Base-by-base conservation (phyloP, 2,113 vertebrate species). In the Salvelinus fontinalis region DNA sequence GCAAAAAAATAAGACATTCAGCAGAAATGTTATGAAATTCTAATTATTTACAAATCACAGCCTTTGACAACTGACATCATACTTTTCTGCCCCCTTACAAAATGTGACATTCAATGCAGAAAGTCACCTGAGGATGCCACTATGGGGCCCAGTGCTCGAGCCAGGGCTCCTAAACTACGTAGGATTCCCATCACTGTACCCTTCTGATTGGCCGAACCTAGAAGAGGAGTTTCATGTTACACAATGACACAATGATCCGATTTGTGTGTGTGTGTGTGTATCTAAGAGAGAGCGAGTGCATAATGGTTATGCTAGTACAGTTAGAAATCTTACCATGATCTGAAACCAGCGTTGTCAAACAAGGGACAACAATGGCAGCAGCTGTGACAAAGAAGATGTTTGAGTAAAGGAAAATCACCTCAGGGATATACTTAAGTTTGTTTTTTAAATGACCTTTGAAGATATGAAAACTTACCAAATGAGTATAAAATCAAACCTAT, bases 171-270 rank as follows among this genome's bases (percentile, higher is more conserved):
- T 76, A 99, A 85, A 86, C 97, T 99, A 24, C 98, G 89, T 71
- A 99, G 89, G 3, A 97, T 99, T 14, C 97, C 98, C 98, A 99
- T 99, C 49, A 99, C 89, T 0, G 94, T 94, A 22, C 98, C 98
- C 29, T 99, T 99, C 89, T 98, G 98, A 85, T 85, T 79, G 0
- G 93, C 93, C 0, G 94, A 92, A 9, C 98, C 98, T 99, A 81
- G 22, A 39, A 29, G 31, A 73, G 39, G 48, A 59, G 8, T 3
- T 57, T 62, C 59, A 24, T 9, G 59, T 62, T 62, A 62, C 44
- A 31, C 44, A 67, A 13, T 16, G 3, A 1, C 31, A 71, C 71
- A 22, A 81, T 67, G 24, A 60, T 20, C 59, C 9, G 5, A 57
- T 39, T 22, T 22, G 20, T 26, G 1, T 9, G 22, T 60, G n/a